A percentile compares a stretch with the other conserved stretches of the same genome.
phyloP scores from a whole-genome alignment of 2,113 vertebrate species.

The Sinocyclocheilus maitianheensis region DNA sequence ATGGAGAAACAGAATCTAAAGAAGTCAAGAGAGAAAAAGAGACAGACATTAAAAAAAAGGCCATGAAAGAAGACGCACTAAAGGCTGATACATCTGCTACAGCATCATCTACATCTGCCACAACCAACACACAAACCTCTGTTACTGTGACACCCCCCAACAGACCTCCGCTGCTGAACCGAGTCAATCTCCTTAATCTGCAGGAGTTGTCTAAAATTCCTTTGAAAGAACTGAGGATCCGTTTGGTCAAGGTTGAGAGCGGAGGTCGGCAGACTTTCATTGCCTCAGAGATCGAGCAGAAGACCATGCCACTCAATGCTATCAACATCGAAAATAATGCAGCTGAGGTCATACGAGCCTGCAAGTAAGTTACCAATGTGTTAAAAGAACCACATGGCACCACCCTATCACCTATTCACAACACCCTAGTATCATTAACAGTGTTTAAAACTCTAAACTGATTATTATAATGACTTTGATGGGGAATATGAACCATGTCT shows the following conservation, averaged over 20 bases:
- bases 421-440: no score
- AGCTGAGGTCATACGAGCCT: slow-evolving; percentile 79
- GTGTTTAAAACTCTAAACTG: neutral
- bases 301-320: slow-evolving; percentile 72
- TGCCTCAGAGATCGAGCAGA: slow-evolving; percentile 81
- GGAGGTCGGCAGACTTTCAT: slow-evolving; percentile 82
- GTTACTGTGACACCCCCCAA: slow-evolving; percentile 39
- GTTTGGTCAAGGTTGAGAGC: slow-evolving; percentile 83
- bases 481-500: neutral
- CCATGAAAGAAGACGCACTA: neutral
- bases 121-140: slow-evolving; percentile 53
- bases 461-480: neutral
- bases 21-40: neutral
- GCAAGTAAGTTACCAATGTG: slow-evolving; percentile 78
- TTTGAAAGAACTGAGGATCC: slow-evolving; percentile 86
- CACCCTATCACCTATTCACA: neutral
- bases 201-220: slow-evolving; percentile 82
- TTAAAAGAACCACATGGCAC: neutral
- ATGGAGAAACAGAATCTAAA: neutral
- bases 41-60: neutral
- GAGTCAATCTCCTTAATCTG: slow-evolving; percentile 80
- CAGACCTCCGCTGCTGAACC: slow-evolving; percentile 50
- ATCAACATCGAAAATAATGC: slow-evolving; percentile 82
- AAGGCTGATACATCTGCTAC: neutral
- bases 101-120: slow-evolving; percentile 46